phyloP scores from a whole-genome alignment of 2,113 vertebrate genomes.

The Anser brachyrhynchus region DNA sequence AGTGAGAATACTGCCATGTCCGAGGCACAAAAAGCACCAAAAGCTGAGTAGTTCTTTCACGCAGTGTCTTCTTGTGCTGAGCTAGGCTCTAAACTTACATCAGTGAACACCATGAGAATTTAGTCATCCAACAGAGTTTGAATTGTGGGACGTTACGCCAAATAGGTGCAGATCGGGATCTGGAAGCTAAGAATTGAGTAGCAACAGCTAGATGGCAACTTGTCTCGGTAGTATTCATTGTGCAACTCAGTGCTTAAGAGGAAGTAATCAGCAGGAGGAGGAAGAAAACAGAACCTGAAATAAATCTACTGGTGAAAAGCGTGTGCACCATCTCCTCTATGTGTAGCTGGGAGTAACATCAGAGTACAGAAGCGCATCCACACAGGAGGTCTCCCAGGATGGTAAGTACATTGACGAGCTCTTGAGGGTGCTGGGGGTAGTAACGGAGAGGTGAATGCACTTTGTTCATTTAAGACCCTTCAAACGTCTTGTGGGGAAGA shows the following conservation, averaged over 20 bases:
- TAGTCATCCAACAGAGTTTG: background rate
- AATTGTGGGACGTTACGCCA: background rate
- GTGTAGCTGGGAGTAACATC: background rate
- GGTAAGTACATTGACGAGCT: constrained; percentile 10
- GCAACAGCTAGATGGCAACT: background rate
- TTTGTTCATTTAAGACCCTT: background rate
- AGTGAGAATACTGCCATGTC: background rate
- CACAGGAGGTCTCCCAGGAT: background rate
- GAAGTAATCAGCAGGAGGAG: constrained; percentile 37
- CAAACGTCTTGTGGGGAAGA: background rate
- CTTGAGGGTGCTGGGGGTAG: background rate
- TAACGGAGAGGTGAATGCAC: background rate
- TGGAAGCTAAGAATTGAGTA: background rate
- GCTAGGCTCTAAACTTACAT: background rate
- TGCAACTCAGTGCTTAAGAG: background rate
- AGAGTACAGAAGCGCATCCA: background rate
- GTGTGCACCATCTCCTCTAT: background rate
- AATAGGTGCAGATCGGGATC: background rate
- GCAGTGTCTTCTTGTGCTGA: background rate
- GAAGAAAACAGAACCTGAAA: background rate
- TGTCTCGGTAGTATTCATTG: background rate
- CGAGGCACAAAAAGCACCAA: background rate
- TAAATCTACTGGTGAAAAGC: background rate
- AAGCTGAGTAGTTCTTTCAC: background rate
- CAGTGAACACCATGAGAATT: background rate